Percentiles rank a stretch among this genome's conserved stretches.
These are phyloP conservation scores for Atherinomorus stipes DNA, from an alignment of 2,113 vertebrate species.

Conservation along the genomic window DNA sequence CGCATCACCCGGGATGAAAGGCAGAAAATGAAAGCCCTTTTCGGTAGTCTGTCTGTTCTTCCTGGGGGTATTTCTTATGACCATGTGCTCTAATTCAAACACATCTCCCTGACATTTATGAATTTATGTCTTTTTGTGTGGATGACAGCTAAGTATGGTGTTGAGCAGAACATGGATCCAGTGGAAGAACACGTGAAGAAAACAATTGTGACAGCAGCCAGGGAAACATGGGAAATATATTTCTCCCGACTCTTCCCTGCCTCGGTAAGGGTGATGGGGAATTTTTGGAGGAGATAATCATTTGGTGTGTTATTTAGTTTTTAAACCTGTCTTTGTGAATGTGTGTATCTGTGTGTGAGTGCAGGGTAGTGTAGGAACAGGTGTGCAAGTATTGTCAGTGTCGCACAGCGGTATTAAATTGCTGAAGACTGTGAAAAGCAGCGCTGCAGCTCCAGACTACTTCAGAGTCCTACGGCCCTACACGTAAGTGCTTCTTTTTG, in stretches of 20 bases:
- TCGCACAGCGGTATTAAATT: conserved; percentile 93
- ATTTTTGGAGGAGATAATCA: background rate
- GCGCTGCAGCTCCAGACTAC: conserved; percentile 84
- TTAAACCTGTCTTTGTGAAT: conserved; percentile 20
- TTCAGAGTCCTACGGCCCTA: conserved; percentile 89
- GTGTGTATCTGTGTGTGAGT: conserved; percentile 36
- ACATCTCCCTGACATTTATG: conserved; percentile 39
- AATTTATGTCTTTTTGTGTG: conserved; percentile 53
- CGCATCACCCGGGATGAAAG: conserved; percentile 93
- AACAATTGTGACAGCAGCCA: conserved; percentile 84
- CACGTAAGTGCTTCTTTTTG: conserved; percentile 80
- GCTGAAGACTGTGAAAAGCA: conserved; percentile 88
- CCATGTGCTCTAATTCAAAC: conserved; percentile 16
- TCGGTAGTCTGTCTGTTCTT: conserved; percentile 85
- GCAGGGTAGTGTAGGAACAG: conserved; percentile 95
- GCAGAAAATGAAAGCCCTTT: conserved; percentile 90
- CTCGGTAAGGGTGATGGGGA: conserved; percentile 83
- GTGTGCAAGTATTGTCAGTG: conserved; percentile 93
- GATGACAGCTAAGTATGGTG: conserved; percentile 86
- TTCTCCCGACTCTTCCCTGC: conserved; percentile 97
- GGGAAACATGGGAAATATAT: conserved; percentile 92
- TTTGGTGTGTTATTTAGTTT: conserved; percentile 1
- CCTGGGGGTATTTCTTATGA: background rate
- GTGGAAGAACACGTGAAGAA: conserved; percentile 90
- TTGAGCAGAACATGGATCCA: conserved; percentile 86